Conservation (phyloP, 2,888 invertebrate genomes). For the Pharmacophagus antenor region DNA sequence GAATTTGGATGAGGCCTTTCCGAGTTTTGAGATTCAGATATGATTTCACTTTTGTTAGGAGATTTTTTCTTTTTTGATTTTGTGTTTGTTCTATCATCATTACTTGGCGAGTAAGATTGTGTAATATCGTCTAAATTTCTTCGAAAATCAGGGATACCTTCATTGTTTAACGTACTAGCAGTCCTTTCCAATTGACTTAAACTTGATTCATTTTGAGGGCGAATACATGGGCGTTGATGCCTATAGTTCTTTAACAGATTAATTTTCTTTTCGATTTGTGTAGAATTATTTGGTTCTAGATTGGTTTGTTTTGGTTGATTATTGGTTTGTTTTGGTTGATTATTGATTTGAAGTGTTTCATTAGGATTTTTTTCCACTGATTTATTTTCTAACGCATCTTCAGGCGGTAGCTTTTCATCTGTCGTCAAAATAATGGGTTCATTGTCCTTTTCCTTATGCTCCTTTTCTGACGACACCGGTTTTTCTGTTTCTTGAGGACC, state of each 20-base stretch:
- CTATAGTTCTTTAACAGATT: conserved; percentile 74
- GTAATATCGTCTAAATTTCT: conserved; percentile 75
- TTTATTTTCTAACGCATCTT: conserved; percentile 63
- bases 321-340: conserved; percentile 42
- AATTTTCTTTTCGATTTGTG: conserved; percentile 62
- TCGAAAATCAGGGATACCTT: conserved; percentile 72
- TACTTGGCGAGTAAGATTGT: conserved; percentile 70
- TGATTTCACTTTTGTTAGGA: conserved; percentile 55
- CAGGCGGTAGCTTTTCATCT: conserved; percentile 68
- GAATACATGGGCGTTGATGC: conserved; percentile 63
- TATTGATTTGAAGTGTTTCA: conserved; percentile 36
- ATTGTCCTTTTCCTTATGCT: conserved; percentile 36
- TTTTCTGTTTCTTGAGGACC: conserved; percentile 31
- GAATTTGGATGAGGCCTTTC: conserved; percentile 43
- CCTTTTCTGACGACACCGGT: conserved; percentile 36
- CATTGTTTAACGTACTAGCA: conserved; percentile 66
- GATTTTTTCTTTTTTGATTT: conserved; percentile 72
- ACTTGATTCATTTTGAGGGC: conserved; percentile 66
- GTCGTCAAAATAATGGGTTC: conserved; percentile 64
- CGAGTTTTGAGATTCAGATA: conserved; percentile 49
- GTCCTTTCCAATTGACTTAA: conserved; percentile 70
- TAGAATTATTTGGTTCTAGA: conserved; percentile 44
- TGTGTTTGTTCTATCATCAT: conserved; percentile 56
- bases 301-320: conserved; percentile 36
- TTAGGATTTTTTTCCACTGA: conserved; percentile 42